Evolutionary conservation across 2,113 vertebrate genomes (phyloP).

Genomic region (Rhegmatorhina hoffmannsi): DNA sequence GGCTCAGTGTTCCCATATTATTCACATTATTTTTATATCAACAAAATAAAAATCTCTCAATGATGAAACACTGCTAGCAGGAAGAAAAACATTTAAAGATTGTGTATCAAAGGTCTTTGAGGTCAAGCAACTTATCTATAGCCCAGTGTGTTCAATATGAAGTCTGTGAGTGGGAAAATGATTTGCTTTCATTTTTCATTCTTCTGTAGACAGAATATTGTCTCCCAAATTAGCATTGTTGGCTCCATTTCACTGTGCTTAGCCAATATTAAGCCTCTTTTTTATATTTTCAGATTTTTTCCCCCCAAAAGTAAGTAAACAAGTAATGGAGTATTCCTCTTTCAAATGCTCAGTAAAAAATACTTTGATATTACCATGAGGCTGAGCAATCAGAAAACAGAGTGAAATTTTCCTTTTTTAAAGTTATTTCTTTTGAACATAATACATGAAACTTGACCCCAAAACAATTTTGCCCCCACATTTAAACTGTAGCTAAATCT

Average conservation of each 20-base stretch:
- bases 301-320: neutral
- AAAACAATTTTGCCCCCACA: neutral
- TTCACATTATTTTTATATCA: neutral
- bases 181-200: constrained; percentile 4
- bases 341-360: neutral
- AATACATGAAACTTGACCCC: neutral
- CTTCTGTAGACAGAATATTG: neutral
- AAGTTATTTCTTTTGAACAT: neutral
- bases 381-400: neutral
- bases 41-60: neutral
- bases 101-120: neutral
- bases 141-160: neutral
- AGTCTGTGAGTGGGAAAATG: neutral
- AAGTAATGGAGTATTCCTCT: neutral
- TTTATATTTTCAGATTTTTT: neutral
- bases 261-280: neutral
- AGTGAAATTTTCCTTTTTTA: neutral
- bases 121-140: neutral
- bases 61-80: neutral
- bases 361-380: neutral
- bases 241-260: neutral
- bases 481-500: neutral
- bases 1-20: neutral
- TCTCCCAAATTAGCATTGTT: neutral
- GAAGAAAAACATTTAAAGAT: neutral